phyloP scores from a whole-genome alignment of 2,888 invertebrate species.

The Microctonus aethiopoides region DNA sequence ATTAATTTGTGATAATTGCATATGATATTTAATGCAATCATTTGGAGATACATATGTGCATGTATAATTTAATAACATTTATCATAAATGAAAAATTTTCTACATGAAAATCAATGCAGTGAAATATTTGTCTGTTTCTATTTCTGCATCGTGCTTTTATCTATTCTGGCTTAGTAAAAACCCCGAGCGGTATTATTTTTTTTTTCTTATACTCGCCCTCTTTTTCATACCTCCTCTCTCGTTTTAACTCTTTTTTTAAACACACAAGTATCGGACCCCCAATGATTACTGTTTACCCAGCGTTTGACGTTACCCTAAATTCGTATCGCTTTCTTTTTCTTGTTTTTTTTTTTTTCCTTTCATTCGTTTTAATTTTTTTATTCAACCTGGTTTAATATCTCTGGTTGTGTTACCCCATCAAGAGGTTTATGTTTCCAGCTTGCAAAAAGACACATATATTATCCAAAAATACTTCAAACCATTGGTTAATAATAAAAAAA shows the following conservation, averaged over 20 bases:
- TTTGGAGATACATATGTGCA: not conserved
- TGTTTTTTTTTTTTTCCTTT: not conserved
- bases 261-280: slow-evolving; percentile 45
- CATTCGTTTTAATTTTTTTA: not conserved
- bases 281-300: slow-evolving; percentile 39
- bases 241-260: slow-evolving; percentile 43
- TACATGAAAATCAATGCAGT: not conserved
- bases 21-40: no score
- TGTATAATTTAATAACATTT: not conserved
- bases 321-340: slow-evolving; percentile 16
- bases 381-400: not conserved
- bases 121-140: not conserved
- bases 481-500: not conserved
- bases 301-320: slow-evolving; percentile 37
- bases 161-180: not conserved
- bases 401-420: not conserved
- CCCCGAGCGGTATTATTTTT: slow-evolving; percentile 3
- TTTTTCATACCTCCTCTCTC: not conserved
- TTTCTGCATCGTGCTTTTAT: not conserved
- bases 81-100: not conserved
- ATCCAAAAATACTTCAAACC: slow-evolving; percentile 1
- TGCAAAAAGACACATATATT: not conserved
- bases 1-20: not conserved
- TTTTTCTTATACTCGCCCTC: not conserved
- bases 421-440: slow-evolving; percentile 6